Base-by-base conservation (phyloP, 2,888 invertebrate species). In the Cerceris rybyensis region DNA sequence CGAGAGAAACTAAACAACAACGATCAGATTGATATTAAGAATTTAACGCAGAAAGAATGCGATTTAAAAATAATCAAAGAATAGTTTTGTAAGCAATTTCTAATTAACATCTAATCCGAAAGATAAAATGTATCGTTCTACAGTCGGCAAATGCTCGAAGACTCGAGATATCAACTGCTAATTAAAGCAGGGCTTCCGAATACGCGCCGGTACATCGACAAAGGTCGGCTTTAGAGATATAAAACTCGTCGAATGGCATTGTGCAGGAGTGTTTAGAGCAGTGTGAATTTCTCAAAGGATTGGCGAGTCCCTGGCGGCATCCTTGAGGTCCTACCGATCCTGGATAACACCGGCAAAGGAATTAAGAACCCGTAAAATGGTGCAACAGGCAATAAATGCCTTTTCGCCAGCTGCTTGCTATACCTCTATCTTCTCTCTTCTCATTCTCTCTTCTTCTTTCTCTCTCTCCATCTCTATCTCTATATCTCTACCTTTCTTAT, bases 351-450 rank as follows among this genome's bases (percentile, higher is more conserved):
- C 70, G 73, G 77, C 72, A 72, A 84, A 81, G 86, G 85, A 88
- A 89, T 89, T 87, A 88, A 87, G 89, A 88, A 88, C 85, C 87
- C 90, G 88, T 90, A 89, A 90, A 91, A 88, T 88, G 88, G 87
- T 85, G 88, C 86, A 88, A 88, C 82, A 78, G 85, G 89, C 88
- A 89, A 90, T 91, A 90, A 91, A 91, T 89, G 87, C 90, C 88
- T 87, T 88, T 90, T 88, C 87, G 87, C 90, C 90, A 90, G 91
- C 88, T 91, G 90, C 86, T 76, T 66, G 80, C 61, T 57, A 54
- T 55, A 61, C 79, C 60, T 70, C 76, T 78, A 80, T 75, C 68
- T 74, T 63, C 67, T 64, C 55, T 75, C 68, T 74, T 63, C 67
- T 64, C 55, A 55, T 63, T 42, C 58, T 57, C 17, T 50, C 50